These are phyloP conservation scores for Sturnira hondurensis DNA, from an alignment of 2,113 vertebrate species.

Conservation along the genomic window DNA sequence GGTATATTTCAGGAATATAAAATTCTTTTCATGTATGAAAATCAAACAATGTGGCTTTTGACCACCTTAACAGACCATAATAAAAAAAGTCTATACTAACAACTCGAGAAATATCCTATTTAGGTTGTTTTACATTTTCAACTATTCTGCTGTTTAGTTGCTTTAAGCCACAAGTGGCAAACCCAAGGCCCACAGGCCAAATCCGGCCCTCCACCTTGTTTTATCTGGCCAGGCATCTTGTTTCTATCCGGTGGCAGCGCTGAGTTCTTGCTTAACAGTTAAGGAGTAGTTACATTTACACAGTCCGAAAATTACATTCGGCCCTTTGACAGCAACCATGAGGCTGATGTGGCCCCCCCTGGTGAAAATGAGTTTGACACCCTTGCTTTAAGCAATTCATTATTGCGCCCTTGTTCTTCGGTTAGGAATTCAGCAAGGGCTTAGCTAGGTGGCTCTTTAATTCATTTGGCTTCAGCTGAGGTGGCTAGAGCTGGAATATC, in stretches of 20 bases:
- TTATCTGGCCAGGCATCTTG: too few species aligned
- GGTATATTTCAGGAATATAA: neutral
- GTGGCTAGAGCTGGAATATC: neutral
- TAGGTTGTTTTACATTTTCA: neutral
- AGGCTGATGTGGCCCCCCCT: too few species aligned
- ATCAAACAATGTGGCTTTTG: neutral
- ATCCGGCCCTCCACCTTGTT: too few species aligned
- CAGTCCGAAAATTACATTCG: too few species aligned
- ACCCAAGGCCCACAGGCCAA: too few species aligned
- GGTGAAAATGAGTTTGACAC: too few species aligned
- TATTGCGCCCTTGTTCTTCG: neutral
- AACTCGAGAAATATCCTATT: neutral
- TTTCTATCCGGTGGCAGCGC: too few species aligned
- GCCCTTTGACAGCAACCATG: too few species aligned
- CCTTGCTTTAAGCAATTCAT: neutral
- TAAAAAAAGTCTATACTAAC: neutral
- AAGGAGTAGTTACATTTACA: too few species aligned
- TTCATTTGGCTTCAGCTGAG: neutral
- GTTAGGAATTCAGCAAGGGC: neutral
- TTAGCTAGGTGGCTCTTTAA: neutral
- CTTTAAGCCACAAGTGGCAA: neutral
- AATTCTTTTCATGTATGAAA: neutral
- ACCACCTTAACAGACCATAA: neutral
- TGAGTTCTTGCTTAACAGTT: too few species aligned
- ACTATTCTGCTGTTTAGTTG: neutral